Conservation (phyloP, 2,797 vertebrate species). For the Microchirus variegatus region DNA sequence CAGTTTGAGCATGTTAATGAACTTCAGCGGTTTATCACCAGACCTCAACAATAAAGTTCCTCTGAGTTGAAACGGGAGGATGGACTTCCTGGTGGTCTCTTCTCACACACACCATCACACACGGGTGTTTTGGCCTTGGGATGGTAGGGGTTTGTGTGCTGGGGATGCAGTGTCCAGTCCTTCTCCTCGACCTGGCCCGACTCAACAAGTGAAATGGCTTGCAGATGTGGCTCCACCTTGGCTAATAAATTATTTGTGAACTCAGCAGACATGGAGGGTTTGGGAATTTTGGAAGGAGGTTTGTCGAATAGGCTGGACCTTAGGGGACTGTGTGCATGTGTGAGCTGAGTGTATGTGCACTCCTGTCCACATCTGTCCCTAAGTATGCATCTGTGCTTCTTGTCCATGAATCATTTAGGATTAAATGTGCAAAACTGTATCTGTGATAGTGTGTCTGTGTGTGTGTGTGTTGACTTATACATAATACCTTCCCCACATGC, state of each 20-base stretch:
- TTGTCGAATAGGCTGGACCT: slow-evolving; percentile 27
- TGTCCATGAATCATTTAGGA: not conserved
- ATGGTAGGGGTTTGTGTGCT: slow-evolving; percentile 13
- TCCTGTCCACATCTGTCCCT: slow-evolving; percentile 2
- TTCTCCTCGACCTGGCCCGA: slow-evolving; percentile 42
- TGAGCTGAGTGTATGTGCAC: slow-evolving; percentile 5
- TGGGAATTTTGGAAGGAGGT: slow-evolving; percentile 9
- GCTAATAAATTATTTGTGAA: slow-evolving; percentile 74
- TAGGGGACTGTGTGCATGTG: slow-evolving; percentile 36
- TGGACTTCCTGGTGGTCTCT: slow-evolving; percentile 44
- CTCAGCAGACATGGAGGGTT: slow-evolving; percentile 38
- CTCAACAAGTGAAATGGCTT: slow-evolving; percentile 76
- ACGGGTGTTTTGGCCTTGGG: slow-evolving; percentile 52
- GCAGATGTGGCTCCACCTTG: slow-evolving; percentile 75
- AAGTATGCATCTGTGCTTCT: not conserved
- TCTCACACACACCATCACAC: slow-evolving; percentile 4
- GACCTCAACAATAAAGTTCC: slow-evolving; percentile 55
- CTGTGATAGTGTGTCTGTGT: slow-evolving; percentile 4
- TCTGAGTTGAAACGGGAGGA: slow-evolving; percentile 53
- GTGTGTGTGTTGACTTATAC: not conserved
- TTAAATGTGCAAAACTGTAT: slow-evolving; percentile 12
- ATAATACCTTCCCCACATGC: not conserved
- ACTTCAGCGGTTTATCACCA: slow-evolving; percentile 47
- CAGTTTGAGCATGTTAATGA: slow-evolving; percentile 59
- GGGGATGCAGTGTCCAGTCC: slow-evolving; percentile 60